A percentile compares a stretch with the other conserved stretches of the same genome.
Conservation (phyloP, 37 sponge, comb jelly and placozoan species). For the Cliona cf. orientalis region DNA sequence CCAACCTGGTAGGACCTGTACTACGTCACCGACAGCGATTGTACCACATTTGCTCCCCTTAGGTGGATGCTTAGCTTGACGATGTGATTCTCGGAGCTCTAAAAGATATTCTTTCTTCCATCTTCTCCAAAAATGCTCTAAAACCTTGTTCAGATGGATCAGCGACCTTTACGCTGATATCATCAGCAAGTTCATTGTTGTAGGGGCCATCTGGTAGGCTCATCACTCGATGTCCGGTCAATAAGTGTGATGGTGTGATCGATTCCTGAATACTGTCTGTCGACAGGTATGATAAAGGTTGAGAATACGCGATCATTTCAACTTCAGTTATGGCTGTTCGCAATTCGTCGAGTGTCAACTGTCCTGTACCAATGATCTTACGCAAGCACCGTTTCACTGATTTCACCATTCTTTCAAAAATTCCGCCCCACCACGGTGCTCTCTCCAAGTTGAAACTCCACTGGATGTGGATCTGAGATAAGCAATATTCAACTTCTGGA, state of each 20-base stretch:
- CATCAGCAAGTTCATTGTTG: neutral
- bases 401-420: slow-evolving; percentile 10
- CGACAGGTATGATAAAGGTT: slow-evolving; percentile 4
- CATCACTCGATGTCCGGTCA: neutral
- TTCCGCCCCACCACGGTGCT: no score
- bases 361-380: slow-evolving; percentile 12
- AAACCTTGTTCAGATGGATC: neutral
- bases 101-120: slow-evolving; percentile 16
- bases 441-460: slow-evolving; percentile 2
- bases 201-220: slow-evolving; percentile 7
- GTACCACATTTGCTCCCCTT: neutral
- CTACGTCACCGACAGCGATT: neutral
- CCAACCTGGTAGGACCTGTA: no score
- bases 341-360: slow-evolving; percentile 7
- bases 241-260: slow-evolving; percentile 12
- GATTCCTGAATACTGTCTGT: slow-evolving; percentile 6
- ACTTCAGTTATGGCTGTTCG: slow-evolving; percentile 19
- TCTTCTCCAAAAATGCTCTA: slow-evolving; percentile 2
- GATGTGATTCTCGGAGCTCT: neutral
- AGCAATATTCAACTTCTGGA: neutral
- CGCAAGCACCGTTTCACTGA: slow-evolving; percentile 34
- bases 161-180: neutral
- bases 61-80: neutral
- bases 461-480: neutral
- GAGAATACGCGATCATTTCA: slow-evolving; percentile 18